Evolutionary conservation across 2,113 vertebrate species (phyloP).

Genomic region (Pardalotus punctatus): DNA sequence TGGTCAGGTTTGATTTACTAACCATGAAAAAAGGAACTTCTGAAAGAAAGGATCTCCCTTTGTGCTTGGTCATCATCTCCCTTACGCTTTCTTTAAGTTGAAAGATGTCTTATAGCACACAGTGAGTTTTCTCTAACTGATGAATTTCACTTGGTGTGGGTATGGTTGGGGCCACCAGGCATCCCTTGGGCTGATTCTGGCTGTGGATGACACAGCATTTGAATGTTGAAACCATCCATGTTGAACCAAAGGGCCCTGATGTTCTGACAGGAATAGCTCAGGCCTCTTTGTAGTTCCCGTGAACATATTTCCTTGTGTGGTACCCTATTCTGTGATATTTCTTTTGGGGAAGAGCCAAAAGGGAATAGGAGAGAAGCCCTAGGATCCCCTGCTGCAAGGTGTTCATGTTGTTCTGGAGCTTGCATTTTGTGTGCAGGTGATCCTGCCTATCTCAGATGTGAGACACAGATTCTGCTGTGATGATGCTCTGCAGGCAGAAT

Average conservation of each 20-base stretch:
- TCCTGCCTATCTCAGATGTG: neutral
- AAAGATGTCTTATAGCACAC: neutral
- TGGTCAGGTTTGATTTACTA: constrained; percentile 1
- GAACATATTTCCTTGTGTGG: neutral
- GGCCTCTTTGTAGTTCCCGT: neutral
- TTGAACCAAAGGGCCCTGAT: neutral
- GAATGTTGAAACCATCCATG: accelerated
- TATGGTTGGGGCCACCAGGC: neutral
- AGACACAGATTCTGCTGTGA: neutral
- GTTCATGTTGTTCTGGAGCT: neutral
- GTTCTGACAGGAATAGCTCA: neutral
- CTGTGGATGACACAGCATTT: neutral
- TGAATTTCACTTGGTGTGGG: neutral
- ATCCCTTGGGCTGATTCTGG: neutral
- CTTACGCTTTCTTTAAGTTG: neutral
- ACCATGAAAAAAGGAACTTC: neutral
- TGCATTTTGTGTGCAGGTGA: neutral
- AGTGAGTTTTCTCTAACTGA: neutral
- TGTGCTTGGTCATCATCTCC: neutral
- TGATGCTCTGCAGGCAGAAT: neutral
- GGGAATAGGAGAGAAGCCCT: neutral
- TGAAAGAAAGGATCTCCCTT: neutral
- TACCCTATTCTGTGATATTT: neutral
- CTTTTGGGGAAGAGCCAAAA: neutral
- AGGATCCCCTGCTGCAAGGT: neutral